phyloP scores from a whole-genome alignment of 2,113 vertebrate species.

The Indicator indicator region DNA sequence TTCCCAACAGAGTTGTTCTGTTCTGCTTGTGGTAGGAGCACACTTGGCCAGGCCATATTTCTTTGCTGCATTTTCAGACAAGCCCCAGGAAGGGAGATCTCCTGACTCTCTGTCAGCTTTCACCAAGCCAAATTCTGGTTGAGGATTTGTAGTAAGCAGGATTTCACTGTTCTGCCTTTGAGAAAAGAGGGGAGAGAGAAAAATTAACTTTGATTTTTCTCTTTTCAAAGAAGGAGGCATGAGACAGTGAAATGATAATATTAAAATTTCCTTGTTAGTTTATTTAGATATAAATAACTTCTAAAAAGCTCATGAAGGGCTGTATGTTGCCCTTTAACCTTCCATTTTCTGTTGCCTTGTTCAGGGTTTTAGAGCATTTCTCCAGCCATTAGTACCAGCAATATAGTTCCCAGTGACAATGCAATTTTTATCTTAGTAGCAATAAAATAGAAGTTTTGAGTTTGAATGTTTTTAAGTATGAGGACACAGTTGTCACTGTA shows the following conservation, averaged over 20 bases:
- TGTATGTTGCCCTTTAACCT: neutral
- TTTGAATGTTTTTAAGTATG: neutral
- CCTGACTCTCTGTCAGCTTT: neutral
- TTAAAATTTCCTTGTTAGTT: neutral
- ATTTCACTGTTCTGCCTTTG: neutral
- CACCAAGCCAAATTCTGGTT: neutral
- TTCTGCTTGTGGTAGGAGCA: neutral
- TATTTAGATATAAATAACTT: neutral
- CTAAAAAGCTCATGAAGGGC: neutral
- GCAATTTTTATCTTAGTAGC: neutral
- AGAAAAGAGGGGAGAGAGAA: neutral
- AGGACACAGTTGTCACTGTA: neutral
- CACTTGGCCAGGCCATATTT: neutral
- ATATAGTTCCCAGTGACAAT: neutral
- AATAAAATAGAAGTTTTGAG: neutral
- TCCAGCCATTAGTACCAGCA: neutral
- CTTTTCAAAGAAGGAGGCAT: neutral
- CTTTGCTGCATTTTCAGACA: neutral
- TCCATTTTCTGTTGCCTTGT: neutral
- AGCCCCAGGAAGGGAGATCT: neutral
- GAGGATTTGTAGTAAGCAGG: neutral
- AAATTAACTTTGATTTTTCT: neutral
- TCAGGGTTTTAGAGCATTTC: neutral
- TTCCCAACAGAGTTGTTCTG: neutral
- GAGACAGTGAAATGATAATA: neutral